phyloP scores from a whole-genome alignment of 2,888 invertebrate genomes.

The Suillia variegata region DNA sequence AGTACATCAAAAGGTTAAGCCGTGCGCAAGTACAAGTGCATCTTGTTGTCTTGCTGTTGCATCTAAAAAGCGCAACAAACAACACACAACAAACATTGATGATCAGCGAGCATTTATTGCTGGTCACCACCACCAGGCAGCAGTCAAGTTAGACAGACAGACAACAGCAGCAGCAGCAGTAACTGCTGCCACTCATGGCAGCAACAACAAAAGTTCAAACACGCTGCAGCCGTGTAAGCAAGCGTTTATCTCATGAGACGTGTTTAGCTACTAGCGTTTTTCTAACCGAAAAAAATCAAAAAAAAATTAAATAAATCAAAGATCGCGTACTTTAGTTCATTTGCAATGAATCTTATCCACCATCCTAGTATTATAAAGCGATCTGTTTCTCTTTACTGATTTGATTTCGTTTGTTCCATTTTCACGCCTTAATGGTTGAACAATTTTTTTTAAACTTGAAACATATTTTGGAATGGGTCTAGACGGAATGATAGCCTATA shows the following conservation, averaged over 20 bases:
- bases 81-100: neutral
- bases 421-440: too few species aligned
- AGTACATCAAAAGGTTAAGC: constrained; percentile 30
- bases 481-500: too few species aligned
- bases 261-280: constrained; percentile 41
- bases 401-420: too few species aligned
- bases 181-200: neutral
- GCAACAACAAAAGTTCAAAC: neutral
- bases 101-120: neutral
- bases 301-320: too few species aligned
- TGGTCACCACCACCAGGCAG: neutral
- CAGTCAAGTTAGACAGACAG: neutral
- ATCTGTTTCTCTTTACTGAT: too few species aligned
- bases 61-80: too few species aligned
- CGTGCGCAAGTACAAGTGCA: constrained; percentile 16
- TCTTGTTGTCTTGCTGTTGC: neutral
- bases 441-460: too few species aligned
- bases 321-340: too few species aligned
- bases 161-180: neutral
- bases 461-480: too few species aligned
- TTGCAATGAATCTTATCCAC: too few species aligned
- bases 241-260: constrained; percentile 35
- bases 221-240: neutral
- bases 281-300: too few species aligned
- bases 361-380: too few species aligned